Base-by-base conservation (phyloP, 2,888 invertebrate genomes). In the Parnassius mnemosyne region DNA sequence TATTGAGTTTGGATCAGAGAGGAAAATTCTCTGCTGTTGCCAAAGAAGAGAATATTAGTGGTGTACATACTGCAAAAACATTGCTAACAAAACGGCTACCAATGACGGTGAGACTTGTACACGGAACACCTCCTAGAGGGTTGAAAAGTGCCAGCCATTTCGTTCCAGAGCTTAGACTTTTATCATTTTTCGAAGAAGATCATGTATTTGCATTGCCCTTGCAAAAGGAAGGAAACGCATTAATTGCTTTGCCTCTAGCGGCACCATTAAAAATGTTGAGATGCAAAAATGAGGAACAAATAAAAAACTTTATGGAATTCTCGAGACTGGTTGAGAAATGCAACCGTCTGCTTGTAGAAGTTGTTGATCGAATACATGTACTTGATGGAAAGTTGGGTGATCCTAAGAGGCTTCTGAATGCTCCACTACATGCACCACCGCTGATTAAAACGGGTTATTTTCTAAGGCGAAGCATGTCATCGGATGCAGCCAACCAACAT, bases 21-120 rank as follows among this genome's bases (percentile, higher is more conserved):
- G 97, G 97, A 47, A 95, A 96, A 77, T 98, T 98, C 89, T 98
- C 97, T 74, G 97, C 97, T 55, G 92, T 98, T 61, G 98, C 98
- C 66, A 95, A 97, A 77, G 97, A 97, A 84, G 97, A 97, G 77
- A 97, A 97, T 87, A 97, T 98, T 68, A 97, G 97, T 79, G 98
- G 98, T 25, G 98, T 98, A 16, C 98, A 98, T 84, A 96, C 96
- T 68, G 97, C 97, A 13, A 95, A 95, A 78, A 97, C 97, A 75
- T 92, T 98, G 69, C 89, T 98, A 61, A 95, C 95, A 69, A 98
- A 98, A 85, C 93, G 98, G 69, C 93, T 98, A 89, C 98, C 98
- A 42, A 93, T 98, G 69, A 97, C 97, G 69, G 98, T 98, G 13
- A 94, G 98, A 76, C 92, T 98, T 75, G 97, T 98, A 5, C 97